These are phyloP conservation scores for Actinia equina DNA, from an alignment of 64 coral and sea anemone species.

Conservation along the genomic window DNA sequence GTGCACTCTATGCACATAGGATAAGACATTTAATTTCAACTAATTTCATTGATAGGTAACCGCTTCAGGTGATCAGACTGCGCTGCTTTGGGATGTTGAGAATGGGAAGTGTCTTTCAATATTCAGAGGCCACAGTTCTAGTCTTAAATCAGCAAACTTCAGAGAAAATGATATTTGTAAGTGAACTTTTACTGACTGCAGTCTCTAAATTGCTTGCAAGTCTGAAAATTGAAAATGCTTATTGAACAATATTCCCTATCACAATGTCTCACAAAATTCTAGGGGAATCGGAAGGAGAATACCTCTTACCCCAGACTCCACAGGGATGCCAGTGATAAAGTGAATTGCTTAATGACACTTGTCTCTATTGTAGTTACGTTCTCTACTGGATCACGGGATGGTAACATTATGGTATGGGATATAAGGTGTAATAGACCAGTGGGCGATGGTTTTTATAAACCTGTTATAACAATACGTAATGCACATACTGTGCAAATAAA, in stretches of 20 bases:
- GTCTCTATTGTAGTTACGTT: slow-evolving; percentile 64
- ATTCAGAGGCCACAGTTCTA: slow-evolving; percentile 93
- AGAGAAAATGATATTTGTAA: slow-evolving; percentile 76
- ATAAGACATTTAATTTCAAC: neutral
- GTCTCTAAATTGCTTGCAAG: too few relatives aligned
- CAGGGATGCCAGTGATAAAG: too few relatives aligned
- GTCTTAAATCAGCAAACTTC: slow-evolving; percentile 92
- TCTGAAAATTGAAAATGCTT: too few relatives aligned
- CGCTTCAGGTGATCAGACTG: slow-evolving; percentile 93
- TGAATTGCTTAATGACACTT: neutral
- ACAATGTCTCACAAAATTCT: too few relatives aligned
- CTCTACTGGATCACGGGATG: slow-evolving; percentile 90
- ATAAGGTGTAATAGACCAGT: slow-evolving; percentile 71
- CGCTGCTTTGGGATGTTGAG: slow-evolving; percentile 80
- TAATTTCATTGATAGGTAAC: slow-evolving; percentile 58
- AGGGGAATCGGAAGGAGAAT: neutral
- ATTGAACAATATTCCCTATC: too few relatives aligned
- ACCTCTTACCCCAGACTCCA: too few relatives aligned
- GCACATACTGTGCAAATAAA: slow-evolving; percentile 58
- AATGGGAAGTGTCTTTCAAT: slow-evolving; percentile 48
- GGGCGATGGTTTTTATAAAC: slow-evolving; percentile 71
- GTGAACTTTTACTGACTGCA: neutral
- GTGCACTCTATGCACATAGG: too few relatives aligned
- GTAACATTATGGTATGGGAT: slow-evolving; percentile 98
- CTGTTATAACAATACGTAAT: slow-evolving; percentile 75